Evolutionary conservation across 1,140 invertebrate genomes (phyloP).

Genomic region (Eriocheir sinensis): DNA sequence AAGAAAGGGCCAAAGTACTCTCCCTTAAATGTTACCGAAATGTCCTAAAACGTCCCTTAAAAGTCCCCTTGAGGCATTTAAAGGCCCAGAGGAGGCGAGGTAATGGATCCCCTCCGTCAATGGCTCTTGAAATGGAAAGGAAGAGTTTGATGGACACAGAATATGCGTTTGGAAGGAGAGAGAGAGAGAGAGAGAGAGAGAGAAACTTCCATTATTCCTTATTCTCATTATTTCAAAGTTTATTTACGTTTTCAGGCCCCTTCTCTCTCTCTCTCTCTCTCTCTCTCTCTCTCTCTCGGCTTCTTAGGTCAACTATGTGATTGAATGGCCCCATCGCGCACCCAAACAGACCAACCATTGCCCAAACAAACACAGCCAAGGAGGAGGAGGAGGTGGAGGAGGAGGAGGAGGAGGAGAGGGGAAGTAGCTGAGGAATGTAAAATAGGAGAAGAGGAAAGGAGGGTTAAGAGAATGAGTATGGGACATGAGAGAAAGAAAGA

Average conservation of each 20-base stretch:
- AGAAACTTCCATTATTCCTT: neutral
- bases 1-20: no score
- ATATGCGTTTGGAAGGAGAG: neutral
- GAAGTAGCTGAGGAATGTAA: no score
- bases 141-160: neutral
- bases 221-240: neutral
- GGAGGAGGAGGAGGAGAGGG: neutral
- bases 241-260: neutral
- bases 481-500: no score
- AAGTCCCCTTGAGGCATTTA: neutral
- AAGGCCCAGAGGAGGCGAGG: neutral
- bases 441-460: no score
- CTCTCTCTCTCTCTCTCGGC: constrained; percentile 32
- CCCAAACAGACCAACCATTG: constrained; percentile 48
- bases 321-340: constrained; percentile 55
- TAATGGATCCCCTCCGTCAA: constrained; percentile 27
- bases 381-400: neutral
- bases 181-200: neutral
- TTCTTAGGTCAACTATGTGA: constrained; percentile 55
- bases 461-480: no score
- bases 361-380: constrained; percentile 56
- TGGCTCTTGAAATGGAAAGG: neutral
- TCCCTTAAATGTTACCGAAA: neutral
- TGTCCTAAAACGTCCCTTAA: neutral
- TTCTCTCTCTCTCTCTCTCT: neutral